Evolutionary conservation across 2,113 vertebrate genomes (phyloP).

Genomic region (Phalacrocorax carbo): DNA sequence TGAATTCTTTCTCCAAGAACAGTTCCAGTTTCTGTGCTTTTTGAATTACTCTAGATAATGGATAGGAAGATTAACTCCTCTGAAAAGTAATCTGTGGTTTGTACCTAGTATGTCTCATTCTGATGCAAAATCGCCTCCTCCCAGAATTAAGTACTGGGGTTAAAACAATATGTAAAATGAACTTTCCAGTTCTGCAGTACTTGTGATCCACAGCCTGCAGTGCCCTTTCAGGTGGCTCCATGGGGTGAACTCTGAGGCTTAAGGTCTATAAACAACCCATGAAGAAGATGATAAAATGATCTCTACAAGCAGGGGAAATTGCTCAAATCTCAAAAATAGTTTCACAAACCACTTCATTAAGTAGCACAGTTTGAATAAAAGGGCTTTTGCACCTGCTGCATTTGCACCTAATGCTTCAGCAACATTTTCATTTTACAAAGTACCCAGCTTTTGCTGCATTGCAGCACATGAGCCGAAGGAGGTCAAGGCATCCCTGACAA

Average conservation of each 20-base stretch:
- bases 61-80: conserved; percentile 74
- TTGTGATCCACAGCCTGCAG: neutral
- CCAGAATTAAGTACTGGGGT: conserved; percentile 61
- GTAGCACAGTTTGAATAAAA: conserved; percentile 32
- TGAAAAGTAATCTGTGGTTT: conserved; percentile 67
- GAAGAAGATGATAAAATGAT: conserved; percentile 30
- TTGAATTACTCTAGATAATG: conserved; percentile 77
- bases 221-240: neutral
- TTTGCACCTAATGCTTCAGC: conserved; percentile 33
- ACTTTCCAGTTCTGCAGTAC: conserved; percentile 1
- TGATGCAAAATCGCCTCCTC: conserved; percentile 69
- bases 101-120: conserved; percentile 66
- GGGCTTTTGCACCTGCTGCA: neutral
- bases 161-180: conserved; percentile 62
- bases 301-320: conserved; percentile 29
- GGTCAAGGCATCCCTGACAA: neutral
- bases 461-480: neutral
- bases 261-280: neutral
- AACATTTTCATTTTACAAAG: neutral
- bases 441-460: accelerated
- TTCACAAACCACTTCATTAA: conserved; percentile 14
- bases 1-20: conserved; percentile 76
- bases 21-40: conserved; percentile 73
- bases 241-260: neutral
- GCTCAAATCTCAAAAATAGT: neutral